A percentile compares a stretch with the other conserved stretches of the same genome.
Evolutionary conservation across 2,888 invertebrate species (phyloP).

Genomic region (Pheosia tremula): DNA sequence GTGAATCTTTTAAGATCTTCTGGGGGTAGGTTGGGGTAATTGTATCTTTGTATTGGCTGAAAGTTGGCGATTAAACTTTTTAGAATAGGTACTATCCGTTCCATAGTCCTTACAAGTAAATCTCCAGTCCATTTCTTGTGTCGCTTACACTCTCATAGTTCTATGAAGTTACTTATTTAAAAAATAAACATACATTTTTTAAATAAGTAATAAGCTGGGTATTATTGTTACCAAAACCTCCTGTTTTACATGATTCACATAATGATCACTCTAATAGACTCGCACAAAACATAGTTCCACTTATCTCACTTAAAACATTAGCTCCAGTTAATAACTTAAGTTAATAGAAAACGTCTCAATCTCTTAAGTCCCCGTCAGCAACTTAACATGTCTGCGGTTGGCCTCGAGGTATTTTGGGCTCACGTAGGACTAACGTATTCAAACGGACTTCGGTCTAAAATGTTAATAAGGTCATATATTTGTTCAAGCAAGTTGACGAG

Average conservation of each 20-base stretch:
- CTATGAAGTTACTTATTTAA: no score
- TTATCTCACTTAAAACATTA: constrained; percentile 2
- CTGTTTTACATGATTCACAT: no score
- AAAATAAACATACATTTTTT: no score
- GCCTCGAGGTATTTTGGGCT: constrained; percentile 53
- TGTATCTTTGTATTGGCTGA: constrained; percentile 2
- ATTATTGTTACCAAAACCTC: no score
- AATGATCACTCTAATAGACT: no score
- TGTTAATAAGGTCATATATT: constrained; percentile 5
- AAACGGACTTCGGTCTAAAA: constrained; percentile 31
- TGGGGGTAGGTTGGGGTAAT: neutral
- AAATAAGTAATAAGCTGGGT: no score
- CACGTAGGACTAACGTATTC: constrained; percentile 56
- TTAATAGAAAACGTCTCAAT: constrained; percentile 46
- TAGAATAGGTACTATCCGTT: no score
- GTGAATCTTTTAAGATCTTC: constrained; percentile 22
- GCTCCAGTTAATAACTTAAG: constrained; percentile 23
- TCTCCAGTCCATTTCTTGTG: no score
- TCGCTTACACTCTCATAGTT: no score
- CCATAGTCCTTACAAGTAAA: no score
- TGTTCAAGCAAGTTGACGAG: neutral
- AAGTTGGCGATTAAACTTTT: no score
- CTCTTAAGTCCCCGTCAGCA: constrained; percentile 43
- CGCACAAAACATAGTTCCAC: neutral
- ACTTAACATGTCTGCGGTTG: constrained; percentile 56